Evolutionary conservation across 2,797 vertebrate genomes (phyloP).

Genomic region (Ficedula albicollis): DNA sequence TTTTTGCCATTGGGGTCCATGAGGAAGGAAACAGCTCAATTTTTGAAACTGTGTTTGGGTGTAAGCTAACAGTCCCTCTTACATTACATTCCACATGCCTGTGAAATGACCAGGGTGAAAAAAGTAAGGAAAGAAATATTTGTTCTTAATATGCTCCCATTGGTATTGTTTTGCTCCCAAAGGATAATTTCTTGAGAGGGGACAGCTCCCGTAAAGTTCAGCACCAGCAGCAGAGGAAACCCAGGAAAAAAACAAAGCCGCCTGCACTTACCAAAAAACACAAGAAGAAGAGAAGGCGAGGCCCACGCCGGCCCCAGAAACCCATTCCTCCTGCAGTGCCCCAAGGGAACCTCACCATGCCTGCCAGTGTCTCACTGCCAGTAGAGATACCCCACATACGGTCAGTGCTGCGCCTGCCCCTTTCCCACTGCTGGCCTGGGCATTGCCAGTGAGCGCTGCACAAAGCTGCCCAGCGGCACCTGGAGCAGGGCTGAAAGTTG

Average conservation of each 20-base stretch:
- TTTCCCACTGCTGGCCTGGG: neutral
- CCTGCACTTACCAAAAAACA: conserved; percentile 99
- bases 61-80: neutral
- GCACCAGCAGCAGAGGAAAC: conserved; percentile 98
- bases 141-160: neutral
- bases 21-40: neutral
- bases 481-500: neutral
- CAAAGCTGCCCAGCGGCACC: neutral
- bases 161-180: conserved; percentile 33
- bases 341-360: conserved; percentile 98
- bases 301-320: conserved; percentile 93
- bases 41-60: neutral
- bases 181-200: conserved; percentile 98
- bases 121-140: neutral
- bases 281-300: conserved; percentile 97
- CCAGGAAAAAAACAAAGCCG: conserved; percentile 99
- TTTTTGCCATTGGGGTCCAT: neutral
- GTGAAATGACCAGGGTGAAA: neutral
- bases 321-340: conserved; percentile 97
- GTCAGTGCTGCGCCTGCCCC: conserved; percentile 70
- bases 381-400: conserved; percentile 88
- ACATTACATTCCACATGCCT: neutral
- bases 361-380: conserved; percentile 90
- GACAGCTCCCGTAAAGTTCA: conserved; percentile 94
- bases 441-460: rapidly evolving